A percentile compares a stretch with the other conserved stretches of the same genome.
phyloP scores from a whole-genome alignment of 2,888 invertebrate genomes.

The Tinea semifulvella region DNA sequence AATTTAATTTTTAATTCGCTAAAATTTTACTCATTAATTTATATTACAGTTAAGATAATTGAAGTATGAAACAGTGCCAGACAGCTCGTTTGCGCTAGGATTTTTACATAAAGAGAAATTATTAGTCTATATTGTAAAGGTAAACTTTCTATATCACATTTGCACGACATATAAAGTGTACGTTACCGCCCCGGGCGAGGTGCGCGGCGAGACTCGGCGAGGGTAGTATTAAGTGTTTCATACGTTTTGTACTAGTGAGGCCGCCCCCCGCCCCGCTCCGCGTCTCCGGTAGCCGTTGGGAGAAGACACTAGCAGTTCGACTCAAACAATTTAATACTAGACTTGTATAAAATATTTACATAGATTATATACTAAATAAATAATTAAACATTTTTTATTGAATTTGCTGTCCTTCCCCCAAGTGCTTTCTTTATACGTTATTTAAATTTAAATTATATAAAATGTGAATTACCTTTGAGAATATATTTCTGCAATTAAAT shows the following conservation, averaged over 20 bases:
- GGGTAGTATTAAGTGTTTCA: neutral
- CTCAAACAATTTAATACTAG: conserved; percentile 61
- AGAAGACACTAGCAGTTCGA: conserved; percentile 55
- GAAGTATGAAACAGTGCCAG: conserved; percentile 62
- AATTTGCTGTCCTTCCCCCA: conserved; percentile 69
- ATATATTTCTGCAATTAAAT: conserved; percentile 57
- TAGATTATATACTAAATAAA: conserved; percentile 63
- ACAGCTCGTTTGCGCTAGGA: conserved; percentile 62
- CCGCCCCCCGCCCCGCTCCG: conserved; percentile 63
- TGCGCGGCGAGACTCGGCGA: conserved; percentile 18
- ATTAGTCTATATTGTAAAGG: conserved; percentile 61
- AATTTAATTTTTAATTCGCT: conserved; percentile 66
- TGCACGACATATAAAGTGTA: conserved; percentile 54
- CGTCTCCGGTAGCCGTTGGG: conserved; percentile 38
- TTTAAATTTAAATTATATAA: conserved; percentile 56
- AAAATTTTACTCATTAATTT: conserved; percentile 66
- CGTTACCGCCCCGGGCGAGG: conserved; percentile 43
- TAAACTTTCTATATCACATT: conserved; percentile 62
- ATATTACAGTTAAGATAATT: conserved; percentile 59
- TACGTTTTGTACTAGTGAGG: conserved; percentile 8
- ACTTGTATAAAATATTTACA: conserved; percentile 66
- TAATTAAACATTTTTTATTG: conserved; percentile 65
- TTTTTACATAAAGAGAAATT: conserved; percentile 64
- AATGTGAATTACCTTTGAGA: conserved; percentile 59
- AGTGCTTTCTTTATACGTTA: conserved; percentile 69